Evolutionary conservation across 1,140 invertebrate species (phyloP).

Genomic region (Aradophagus sp.): DNA sequence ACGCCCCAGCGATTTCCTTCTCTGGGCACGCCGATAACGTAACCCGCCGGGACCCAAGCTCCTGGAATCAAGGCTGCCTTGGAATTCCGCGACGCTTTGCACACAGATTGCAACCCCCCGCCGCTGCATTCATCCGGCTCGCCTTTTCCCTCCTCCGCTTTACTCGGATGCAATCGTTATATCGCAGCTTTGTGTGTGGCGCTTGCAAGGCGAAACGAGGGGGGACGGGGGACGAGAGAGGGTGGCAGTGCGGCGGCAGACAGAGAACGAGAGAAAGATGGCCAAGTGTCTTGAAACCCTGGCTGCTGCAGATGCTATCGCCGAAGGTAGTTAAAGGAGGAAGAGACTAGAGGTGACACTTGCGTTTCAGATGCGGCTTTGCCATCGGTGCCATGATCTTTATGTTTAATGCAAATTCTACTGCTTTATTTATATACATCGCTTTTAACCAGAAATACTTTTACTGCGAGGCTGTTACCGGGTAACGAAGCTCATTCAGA

Average conservation of each 20-base stretch:
- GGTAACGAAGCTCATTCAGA: constrained; percentile 3
- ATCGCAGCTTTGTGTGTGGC: constrained; percentile 50
- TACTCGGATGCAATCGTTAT: constrained; percentile 69
- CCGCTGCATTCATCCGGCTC: constrained; percentile 60
- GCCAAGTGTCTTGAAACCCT: constrained; percentile 48
- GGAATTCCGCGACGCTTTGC: constrained; percentile 63
- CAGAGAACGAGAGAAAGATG: constrained; percentile 7
- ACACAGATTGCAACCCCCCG: constrained; percentile 66
- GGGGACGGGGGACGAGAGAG: neutral
- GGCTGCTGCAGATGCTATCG: constrained; percentile 42
- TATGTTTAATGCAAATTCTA: constrained; percentile 43
- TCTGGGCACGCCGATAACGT: constrained; percentile 58
- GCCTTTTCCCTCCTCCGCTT: constrained; percentile 40
- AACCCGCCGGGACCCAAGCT: constrained; percentile 52
- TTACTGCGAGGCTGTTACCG: constrained; percentile 11
- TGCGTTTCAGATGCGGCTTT: constrained; percentile 22
- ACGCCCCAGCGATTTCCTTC: constrained; percentile 58
- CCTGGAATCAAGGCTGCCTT: constrained; percentile 48
- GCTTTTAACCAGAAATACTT: constrained; percentile 27
- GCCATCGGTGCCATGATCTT: constrained; percentile 21
- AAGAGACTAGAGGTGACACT: constrained; percentile 41
- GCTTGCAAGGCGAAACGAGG: too few relatives aligned
- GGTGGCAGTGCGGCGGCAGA: neutral
- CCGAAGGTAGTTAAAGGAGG: constrained; percentile 41
- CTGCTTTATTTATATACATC: constrained; percentile 42